Percentiles rank a stretch among this genome's conserved stretches.
These are phyloP conservation scores for Drosophila kikkawai DNA, from an alignment of 1,140 invertebrate genomes.

Conservation along the genomic window DNA sequence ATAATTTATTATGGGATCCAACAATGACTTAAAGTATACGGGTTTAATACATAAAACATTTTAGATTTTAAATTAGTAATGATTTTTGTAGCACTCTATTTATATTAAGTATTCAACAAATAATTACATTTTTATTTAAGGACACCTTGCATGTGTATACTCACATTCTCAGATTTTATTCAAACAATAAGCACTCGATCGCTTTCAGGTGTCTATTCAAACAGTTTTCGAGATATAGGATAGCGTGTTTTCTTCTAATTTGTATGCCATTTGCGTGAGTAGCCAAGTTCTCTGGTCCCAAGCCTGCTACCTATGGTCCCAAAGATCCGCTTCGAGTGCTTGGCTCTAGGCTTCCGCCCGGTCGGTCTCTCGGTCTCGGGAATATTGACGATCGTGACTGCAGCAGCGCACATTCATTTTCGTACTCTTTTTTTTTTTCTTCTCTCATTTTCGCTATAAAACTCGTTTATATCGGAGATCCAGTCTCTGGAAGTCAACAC, in stretches of 20 bases:
- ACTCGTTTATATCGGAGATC: slow-evolving; percentile 61
- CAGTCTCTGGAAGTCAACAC: slow-evolving; percentile 29
- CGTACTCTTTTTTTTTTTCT: slow-evolving; percentile 23
- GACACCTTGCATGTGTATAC: background rate
- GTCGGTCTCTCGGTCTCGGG: slow-evolving; percentile 21
- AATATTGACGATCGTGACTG: slow-evolving; percentile 61
- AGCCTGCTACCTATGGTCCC: background rate
- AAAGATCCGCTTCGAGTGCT: slow-evolving; percentile 33
- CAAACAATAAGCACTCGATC: background rate
- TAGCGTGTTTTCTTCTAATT: slow-evolving; percentile 55
- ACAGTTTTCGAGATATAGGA: slow-evolving; percentile 2
- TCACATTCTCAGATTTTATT: background rate
- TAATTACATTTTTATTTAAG: background rate
- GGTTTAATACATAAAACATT: background rate
- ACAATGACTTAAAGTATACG: background rate
- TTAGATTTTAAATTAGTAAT: background rate
- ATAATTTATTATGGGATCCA: background rate
- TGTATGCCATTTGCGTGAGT: slow-evolving; percentile 58
- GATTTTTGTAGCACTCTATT: background rate
- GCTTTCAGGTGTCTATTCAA: background rate
- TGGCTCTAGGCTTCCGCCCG: slow-evolving; percentile 33
- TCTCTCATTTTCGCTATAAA: slow-evolving; percentile 50
- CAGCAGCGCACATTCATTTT: slow-evolving; percentile 27
- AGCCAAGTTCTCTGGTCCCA: slow-evolving; percentile 41
- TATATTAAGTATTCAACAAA: background rate